A percentile compares a stretch with the other conserved stretches of the same genome.
These are phyloP conservation scores for Chiloscyllium plagiosum DNA, from an alignment of 2,113 vertebrate species.

Conservation along the genomic window DNA sequence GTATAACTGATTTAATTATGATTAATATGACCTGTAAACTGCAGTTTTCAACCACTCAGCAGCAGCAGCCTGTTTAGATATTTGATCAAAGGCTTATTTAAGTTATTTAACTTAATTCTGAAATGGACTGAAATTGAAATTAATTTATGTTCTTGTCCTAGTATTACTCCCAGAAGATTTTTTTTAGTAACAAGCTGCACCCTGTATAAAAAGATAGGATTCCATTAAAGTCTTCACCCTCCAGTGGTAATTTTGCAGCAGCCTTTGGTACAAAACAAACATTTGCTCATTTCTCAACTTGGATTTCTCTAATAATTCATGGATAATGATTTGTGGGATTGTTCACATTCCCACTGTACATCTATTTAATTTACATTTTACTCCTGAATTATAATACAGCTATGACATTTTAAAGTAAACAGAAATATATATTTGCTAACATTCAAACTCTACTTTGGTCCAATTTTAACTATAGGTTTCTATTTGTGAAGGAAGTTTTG, in stretches of 20 bases:
- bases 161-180: background rate
- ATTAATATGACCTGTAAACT: conserved; percentile 36
- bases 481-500: background rate
- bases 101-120: conserved; percentile 25
- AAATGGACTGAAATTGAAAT: conserved; percentile 33
- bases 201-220: conserved; percentile 11
- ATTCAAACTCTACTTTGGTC: background rate
- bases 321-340: background rate
- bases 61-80: conserved; percentile 22
- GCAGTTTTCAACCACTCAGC: conserved; percentile 33
- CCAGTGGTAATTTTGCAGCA: background rate
- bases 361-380: background rate
- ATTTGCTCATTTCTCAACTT: background rate
- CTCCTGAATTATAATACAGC: background rate
- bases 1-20: conserved; percentile 37
- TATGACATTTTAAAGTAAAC: background rate
- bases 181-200: conserved; percentile 14
- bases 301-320: background rate
- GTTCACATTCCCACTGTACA: background rate
- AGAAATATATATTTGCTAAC: background rate
- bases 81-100: conserved; percentile 34
- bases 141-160: conserved; percentile 30
- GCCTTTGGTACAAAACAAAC: background rate
- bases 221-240: conserved; percentile 18
- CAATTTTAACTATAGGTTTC: background rate